Base-by-base conservation (phyloP, 2,113 vertebrate species). In the Otolemur garnettii region DNA sequence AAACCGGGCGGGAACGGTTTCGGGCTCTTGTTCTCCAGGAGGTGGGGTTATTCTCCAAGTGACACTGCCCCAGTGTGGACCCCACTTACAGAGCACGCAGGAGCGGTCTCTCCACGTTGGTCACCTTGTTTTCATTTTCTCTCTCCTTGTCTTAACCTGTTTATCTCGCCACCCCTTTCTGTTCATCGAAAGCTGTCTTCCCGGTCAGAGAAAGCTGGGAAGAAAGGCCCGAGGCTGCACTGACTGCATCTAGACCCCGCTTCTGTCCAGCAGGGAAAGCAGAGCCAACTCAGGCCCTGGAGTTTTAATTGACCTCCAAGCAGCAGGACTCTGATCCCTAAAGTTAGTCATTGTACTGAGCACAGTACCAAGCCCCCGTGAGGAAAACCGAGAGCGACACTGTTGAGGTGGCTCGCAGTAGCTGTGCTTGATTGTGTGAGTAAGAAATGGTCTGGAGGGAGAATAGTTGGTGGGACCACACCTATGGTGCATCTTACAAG, bases 281-380 rank as follows among this genome's bases (percentile, higher is more conserved):
- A 82, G 71, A 81, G n/a, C 79, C n/a, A 74, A 26, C n/a, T 66
- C 66, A 59, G 84, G 42, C 72, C 26, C 45, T 94, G 42, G 42
- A 85, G 45, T 92, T 89, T 81, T 83, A 89, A 89, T 91, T 92
- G 93, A 42, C 33, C 78, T 92, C 55, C 38, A 68, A 68, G 68
- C 53, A 90, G 7, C 35, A 96, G 60, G 42, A 93, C 53, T 69
- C 55, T 69, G 33, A 60, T 95, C 66, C 68, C 62, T 50, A 62
- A 77, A 35, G 38, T 85, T 77, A 74, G 53, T 62, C 28, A 57
- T n/a, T 78, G 59, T 53, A 64, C 50, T 75, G 35, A 86, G 9
- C 75, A 74, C 71, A 80, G 26, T 28, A 22, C 84, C 38, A 71
- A 28, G 60, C 13, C 30, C 42, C 50, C 64, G n/a, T 5, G 17